Conservation (phyloP, 2,888 invertebrate species). For the Chloromyia formosa region DNA sequence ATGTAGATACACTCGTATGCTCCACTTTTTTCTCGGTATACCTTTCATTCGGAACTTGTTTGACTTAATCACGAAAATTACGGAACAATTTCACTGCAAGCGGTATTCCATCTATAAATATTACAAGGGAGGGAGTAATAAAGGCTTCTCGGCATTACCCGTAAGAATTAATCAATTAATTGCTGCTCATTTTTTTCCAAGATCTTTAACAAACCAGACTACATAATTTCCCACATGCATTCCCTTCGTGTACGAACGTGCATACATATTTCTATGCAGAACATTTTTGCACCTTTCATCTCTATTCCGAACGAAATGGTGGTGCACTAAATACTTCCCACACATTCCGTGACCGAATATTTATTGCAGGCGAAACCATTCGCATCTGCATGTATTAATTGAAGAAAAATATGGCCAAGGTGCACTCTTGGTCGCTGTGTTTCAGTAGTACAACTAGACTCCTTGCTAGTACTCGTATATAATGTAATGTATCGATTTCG, state of each 20-base stretch:
- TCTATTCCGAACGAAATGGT: background rate
- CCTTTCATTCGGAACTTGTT: too few species aligned
- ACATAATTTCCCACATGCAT: background rate
- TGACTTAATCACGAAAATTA: too few species aligned
- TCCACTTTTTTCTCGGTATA: too few species aligned
- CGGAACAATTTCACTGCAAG: too few species aligned
- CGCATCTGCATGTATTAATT: conserved; percentile 40
- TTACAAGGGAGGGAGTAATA: too few species aligned
- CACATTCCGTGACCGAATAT: conserved; percentile 42
- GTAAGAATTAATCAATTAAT: too few species aligned
- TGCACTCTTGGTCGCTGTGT: conserved; percentile 33
- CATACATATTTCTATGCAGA: too few species aligned
- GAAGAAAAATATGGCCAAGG: conserved; percentile 37
- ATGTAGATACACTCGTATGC: too few species aligned
- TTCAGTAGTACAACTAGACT: conserved; percentile 31
- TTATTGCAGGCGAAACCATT: conserved; percentile 27
- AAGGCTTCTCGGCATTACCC: too few species aligned
- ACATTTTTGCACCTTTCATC: conserved; percentile 21
- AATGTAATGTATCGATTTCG: conserved; percentile 8
- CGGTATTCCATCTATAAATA: too few species aligned
- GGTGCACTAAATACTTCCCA: conserved; percentile 26
- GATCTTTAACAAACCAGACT: too few species aligned
- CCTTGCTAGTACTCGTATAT: background rate
- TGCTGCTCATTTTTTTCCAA: too few species aligned
- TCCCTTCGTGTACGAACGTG: background rate